These are phyloP conservation scores for Pegoplata infirma DNA, from an alignment of 2,888 invertebrate species.

Conservation along the genomic window DNA sequence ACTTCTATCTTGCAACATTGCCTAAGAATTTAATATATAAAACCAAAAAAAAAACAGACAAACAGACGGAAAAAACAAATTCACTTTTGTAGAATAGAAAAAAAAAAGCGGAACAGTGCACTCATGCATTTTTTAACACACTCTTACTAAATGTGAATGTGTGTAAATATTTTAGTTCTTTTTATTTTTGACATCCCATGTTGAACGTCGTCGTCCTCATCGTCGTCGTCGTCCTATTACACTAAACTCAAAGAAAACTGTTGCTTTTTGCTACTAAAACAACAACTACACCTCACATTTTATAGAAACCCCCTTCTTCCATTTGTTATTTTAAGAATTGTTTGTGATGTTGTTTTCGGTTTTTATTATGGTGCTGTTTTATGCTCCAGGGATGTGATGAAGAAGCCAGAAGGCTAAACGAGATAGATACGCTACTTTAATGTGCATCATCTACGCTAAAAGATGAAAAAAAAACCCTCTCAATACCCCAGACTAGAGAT, in stretches of 20 bases:
- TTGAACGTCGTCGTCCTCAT: no score
- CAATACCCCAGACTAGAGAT: no score
- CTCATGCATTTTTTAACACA: constrained; percentile 74
- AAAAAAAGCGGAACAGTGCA: constrained; percentile 67
- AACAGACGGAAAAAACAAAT: constrained; percentile 16
- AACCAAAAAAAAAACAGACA: no score
- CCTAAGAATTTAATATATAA: constrained; percentile 16
- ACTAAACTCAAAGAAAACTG: constrained; percentile 40
- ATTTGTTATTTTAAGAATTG: no score
- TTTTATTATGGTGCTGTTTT: not conserved
- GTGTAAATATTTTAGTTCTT: not conserved
- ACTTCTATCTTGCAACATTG: constrained; percentile 2
- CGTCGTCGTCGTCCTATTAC: no score
- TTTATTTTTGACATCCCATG: not conserved
- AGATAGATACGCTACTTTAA: constrained; percentile 5
- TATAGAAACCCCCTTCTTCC: no score
- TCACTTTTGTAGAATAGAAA: not conserved
- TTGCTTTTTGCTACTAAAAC: no score
- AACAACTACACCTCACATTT: no score
- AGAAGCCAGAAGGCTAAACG: constrained; percentile 39
- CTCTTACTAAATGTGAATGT: not conserved
- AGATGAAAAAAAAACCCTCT: no score
- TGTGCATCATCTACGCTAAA: constrained; percentile 19
- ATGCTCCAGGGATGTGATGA: constrained; percentile 38
- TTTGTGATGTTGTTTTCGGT: not conserved